Percentiles rank a stretch among this genome's conserved stretches.
These are phyloP conservation scores for Sciurus niger DNA, from an alignment of 2,113 vertebrate species.

Conservation along the genomic window DNA sequence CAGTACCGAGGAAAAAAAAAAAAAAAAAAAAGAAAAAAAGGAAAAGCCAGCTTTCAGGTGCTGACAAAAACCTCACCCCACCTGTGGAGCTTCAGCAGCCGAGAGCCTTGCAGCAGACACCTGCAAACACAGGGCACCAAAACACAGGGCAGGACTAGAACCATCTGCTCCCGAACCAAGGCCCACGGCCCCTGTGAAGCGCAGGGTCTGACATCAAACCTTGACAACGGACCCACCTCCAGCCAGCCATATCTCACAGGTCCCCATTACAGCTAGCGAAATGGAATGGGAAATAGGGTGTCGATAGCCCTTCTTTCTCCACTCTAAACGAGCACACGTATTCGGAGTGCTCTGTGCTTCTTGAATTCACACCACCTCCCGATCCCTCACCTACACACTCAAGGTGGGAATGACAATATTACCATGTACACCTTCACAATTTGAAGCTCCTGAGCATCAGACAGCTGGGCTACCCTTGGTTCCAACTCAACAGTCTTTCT, in stretches of 20 bases:
- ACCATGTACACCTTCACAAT: too few relatives aligned
- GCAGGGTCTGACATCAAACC: not conserved
- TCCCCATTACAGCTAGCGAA: too few relatives aligned
- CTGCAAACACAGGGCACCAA: too few relatives aligned
- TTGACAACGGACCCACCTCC: not conserved
- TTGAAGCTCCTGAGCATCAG: not conserved
- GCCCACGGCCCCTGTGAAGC: not conserved
- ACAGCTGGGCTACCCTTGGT: too few relatives aligned
- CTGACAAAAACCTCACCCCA: too few relatives aligned
- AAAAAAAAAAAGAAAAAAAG: too few relatives aligned
- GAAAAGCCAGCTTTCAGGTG: not conserved
- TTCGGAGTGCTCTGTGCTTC: not conserved
- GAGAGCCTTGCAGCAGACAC: too few relatives aligned
- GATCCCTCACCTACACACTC: fast-evolving
- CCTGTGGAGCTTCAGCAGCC: too few relatives aligned
- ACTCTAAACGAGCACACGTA: not conserved
- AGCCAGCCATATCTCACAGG: not conserved
- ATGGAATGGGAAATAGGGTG: fast-evolving
- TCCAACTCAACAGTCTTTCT: not conserved
- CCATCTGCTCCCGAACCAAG: too few relatives aligned
- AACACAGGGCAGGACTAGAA: not conserved
- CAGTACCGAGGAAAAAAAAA: too few relatives aligned
- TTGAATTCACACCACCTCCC: too few relatives aligned
- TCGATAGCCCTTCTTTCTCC: too few relatives aligned
- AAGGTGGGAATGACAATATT: not conserved